Evolutionary conservation across 53 echinoderm and acorn worm species (phyloP).

Genomic region (Paelopatides confundens): DNA sequence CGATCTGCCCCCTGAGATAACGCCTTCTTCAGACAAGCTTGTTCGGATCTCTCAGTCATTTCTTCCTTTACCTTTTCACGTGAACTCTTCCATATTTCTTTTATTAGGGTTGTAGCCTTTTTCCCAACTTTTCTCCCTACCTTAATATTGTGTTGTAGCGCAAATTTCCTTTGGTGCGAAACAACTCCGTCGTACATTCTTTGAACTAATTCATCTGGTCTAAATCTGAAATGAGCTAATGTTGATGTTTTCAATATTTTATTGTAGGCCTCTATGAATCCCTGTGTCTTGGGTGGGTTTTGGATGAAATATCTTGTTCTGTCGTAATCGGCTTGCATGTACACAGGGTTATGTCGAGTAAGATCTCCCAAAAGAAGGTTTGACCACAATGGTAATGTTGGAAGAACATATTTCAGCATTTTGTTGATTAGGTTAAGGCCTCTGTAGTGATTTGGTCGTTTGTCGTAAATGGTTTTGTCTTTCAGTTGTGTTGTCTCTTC

Average conservation of each 20-base stretch:
- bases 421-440: not conserved
- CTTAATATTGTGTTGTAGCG: not conserved
- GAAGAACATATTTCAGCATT: not conserved
- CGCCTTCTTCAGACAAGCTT: not conserved
- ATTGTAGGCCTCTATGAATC: constrained; percentile 10
- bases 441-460: not conserved
- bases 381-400: constrained; percentile 12
- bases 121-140: not conserved
- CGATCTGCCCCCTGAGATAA: no score
- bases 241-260: constrained; percentile 9
- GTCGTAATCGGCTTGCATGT: not conserved
- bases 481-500: not conserved
- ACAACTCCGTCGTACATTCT: not conserved
- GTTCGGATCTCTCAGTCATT: not conserved
- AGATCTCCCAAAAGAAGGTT: not conserved
- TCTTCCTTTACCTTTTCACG: not conserved
- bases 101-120: not conserved
- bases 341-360: not conserved
- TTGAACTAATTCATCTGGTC: not conserved
- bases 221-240: not conserved
- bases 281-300: constrained; percentile 3
- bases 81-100: not conserved
- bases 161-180: not conserved
- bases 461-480: not conserved
- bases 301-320: not conserved